Evolutionary conservation across 35 echinoderm and acorn worm genomes (phyloP).

Genomic region (Lytechinus pictus): DNA sequence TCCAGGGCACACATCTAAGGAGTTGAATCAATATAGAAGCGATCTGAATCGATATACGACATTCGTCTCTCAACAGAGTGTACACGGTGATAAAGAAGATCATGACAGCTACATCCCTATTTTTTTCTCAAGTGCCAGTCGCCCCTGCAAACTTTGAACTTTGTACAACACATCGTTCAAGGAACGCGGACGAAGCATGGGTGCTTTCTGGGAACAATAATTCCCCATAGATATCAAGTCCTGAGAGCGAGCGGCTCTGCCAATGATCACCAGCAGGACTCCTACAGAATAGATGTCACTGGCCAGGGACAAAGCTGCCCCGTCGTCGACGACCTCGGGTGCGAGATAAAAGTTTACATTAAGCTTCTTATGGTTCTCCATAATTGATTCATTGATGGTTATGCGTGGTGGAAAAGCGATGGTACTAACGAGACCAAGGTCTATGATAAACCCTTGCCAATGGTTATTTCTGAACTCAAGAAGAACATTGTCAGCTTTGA

Average conservation of each 20-base stretch:
- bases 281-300: conserved; percentile 21
- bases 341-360: neutral
- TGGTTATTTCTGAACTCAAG: neutral
- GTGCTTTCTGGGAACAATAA: neutral
- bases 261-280: neutral
- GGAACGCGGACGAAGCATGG: neutral
- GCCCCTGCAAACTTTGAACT: neutral
- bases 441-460: conserved; percentile 36
- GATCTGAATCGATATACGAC: too few relatives aligned
- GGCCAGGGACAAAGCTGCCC: neutral
- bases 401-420: neutral
- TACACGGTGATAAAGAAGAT: too few relatives aligned
- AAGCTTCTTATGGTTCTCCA: neutral
- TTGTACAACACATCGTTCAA: neutral
- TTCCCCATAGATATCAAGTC: neutral
- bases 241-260: neutral
- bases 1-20: too few relatives aligned
- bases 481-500: conserved; percentile 34
- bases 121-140: neutral
- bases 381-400: neutral
- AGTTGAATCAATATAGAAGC: too few relatives aligned
- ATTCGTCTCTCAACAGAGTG: too few relatives aligned
- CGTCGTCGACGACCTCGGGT: conserved; percentile 4
- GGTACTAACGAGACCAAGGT: conserved; percentile 1
- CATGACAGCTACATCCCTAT: neutral